Evolutionary conservation across 2,113 vertebrate genomes (phyloP).

Genomic region (mouse (Mus musculus)): GRCm39 chr1:15968001-15968500

Average conservation of each 20-base stretch:
- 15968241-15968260: not conserved
- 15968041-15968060: not conserved
- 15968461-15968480: not conserved
- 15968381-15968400: not conserved
- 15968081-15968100: not conserved
- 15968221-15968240: not conserved
- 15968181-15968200: not conserved
- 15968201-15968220: rapidly evolving
- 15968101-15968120: not conserved
- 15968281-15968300: not conserved
- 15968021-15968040: not conserved
- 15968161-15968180: not conserved
- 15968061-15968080: not conserved
- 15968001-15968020: not conserved
- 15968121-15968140: not conserved
- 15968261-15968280: not conserved
- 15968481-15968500: not conserved
- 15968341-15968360: not conserved
- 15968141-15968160: not conserved
- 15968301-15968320: not conserved
- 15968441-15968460: not conserved
- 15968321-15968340: not conserved
- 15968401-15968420: not conserved
- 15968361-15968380: not conserved
- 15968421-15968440: too few species aligned